Evolutionary conservation across 2,797 vertebrate genomes (phyloP).

Genomic region (Pipistrellus kuhlii): DNA sequence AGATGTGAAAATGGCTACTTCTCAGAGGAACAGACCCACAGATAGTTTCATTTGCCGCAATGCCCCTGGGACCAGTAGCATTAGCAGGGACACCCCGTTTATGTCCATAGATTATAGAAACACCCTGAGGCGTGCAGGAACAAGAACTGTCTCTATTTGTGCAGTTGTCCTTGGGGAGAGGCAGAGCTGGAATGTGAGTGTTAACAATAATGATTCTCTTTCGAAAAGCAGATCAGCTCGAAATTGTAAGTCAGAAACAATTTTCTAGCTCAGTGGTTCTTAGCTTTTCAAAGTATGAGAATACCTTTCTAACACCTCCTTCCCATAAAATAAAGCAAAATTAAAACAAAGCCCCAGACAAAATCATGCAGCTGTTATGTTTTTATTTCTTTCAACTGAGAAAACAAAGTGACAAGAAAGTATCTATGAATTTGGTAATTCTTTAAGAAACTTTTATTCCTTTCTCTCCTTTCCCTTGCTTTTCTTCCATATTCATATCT

Average conservation of each 20-base stretch:
- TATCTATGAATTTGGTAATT: not conserved
- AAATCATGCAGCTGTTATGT: not conserved
- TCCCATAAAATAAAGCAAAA: not conserved
- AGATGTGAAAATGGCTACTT: not conserved
- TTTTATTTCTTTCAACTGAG: not conserved
- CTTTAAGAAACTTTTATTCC: not conserved
- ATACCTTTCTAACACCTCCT: not conserved
- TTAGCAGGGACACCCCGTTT: not conserved
- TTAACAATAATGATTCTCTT: conserved; percentile 31
- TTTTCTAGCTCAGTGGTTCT: conserved; percentile 59
- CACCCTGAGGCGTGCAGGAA: not conserved
- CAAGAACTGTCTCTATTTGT: not conserved
- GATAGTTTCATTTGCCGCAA: conserved; percentile 30
- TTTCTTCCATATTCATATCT: conserved; percentile 9
- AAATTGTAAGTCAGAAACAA: conserved; percentile 58
- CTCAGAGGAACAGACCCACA: not conserved
- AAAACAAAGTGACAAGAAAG: not conserved
- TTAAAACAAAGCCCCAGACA: not conserved
- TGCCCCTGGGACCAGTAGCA: not conserved
- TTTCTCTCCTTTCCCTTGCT: not conserved
- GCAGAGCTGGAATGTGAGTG: not conserved
- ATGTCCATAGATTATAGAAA: not conserved
- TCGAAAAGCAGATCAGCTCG: conserved; percentile 52
- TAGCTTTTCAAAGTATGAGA: conserved; percentile 14
- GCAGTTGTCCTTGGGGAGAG: conserved; percentile 62